Base-by-base conservation (phyloP, 2,797 vertebrate genomes). In the Alca torda region DNA sequence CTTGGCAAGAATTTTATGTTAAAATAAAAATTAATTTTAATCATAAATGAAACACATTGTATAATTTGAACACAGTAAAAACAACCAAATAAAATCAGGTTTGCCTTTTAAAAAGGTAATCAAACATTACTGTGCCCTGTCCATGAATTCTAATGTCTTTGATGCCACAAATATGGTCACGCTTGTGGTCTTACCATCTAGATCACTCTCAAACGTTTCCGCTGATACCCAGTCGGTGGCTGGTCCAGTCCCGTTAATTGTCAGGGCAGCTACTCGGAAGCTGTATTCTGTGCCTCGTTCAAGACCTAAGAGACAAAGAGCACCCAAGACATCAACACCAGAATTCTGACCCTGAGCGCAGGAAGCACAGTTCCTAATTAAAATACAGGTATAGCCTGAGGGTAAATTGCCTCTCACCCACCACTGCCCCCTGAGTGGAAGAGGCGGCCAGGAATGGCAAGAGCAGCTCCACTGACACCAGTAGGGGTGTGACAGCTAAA, bases 151-250 rank as follows among this genome's bases (percentile, higher is more conserved):
- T 31, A 6, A 20, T 6, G 31, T 4, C 23, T 59, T 3, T 37
- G 46, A 69, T 16, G 39, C 37, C 57, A 74, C 28, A 35, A 39
- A 46, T 4, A 50, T 0, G 31, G 25, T 72, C 28, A 51, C 48
- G 13, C 11, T 74, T 37, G 9, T 23, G 57, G 39, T 50, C 96
- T 98, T 98, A 99, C 99, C 99, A 11, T 99, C 99, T 59, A 99
- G 98, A 95, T 99, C 99, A 25, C 99, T 99, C 98, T 99, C 99
- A 93, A 99, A 99, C 0, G 99, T 99, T 97, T 99, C 99, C 0
- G 99, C 98, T 1, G 99, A 96, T 26, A 98, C 93, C 99, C 99
- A 99, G 56, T 99, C 99, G 0, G 99, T 99, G 76, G 99, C 98
- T 0, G 99, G 99, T 28, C 99, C 99, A 0, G 99, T 99, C 8